Percentiles rank a stretch among this genome's conserved stretches.
Conservation (phyloP, 2,797 vertebrate genomes). For the Parauchenoglanis punctatus region DNA sequence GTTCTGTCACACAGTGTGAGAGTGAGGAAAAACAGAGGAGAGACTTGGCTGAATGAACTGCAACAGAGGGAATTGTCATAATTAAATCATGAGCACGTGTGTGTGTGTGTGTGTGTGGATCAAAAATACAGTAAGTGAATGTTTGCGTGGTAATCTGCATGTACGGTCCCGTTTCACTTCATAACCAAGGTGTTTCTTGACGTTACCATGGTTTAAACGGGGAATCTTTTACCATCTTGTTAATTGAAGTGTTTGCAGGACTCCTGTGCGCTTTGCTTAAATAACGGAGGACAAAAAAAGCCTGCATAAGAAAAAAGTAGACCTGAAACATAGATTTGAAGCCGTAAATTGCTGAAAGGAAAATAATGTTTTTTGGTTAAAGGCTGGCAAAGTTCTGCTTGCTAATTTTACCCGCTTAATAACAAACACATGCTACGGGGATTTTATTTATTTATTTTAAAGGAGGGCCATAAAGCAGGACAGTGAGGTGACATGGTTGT, state of each 20-base stretch:
- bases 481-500: neutral
- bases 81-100: conserved; percentile 44
- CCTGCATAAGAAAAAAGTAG: neutral
- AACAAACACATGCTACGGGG: conserved; percentile 45
- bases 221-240: neutral
- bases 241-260: neutral
- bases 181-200: conserved; percentile 15
- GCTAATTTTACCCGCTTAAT: conserved; percentile 42
- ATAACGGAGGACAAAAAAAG: neutral
- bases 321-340: neutral
- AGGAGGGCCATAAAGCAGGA: conserved; percentile 4
- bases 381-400: conserved; percentile 16
- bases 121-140: neutral
- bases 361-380: neutral
- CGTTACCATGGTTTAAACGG: neutral
- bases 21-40: conserved; percentile 47
- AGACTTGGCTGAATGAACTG: conserved; percentile 50
- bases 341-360: neutral
- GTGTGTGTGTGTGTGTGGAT: conserved; percentile 10
- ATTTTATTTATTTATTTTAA: neutral
- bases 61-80: conserved; percentile 55
- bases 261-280: neutral
- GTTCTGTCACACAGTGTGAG: conserved; percentile 14
- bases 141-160: neutral
- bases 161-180: neutral